A percentile compares a stretch with the other conserved stretches of the same genome.
Evolutionary conservation across 2,113 vertebrate genomes (phyloP).

Genomic region (Callionymus lyra): DNA sequence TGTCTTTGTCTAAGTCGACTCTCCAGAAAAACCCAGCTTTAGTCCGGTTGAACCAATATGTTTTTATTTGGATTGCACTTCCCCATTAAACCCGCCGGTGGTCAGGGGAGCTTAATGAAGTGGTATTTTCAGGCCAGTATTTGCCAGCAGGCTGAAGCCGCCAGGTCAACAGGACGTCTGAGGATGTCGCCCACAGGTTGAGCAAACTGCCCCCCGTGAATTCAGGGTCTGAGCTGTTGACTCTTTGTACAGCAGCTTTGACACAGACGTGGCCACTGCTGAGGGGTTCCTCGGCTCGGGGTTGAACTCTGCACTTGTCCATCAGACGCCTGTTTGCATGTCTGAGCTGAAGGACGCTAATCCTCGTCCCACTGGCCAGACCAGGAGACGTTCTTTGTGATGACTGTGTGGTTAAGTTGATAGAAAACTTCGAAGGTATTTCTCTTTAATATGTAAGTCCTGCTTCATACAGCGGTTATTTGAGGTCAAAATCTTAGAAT

Average conservation of each 20-base stretch:
- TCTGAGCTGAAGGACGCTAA: conserved; percentile 31
- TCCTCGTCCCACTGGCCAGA: conserved; percentile 5
- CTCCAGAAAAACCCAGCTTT: conserved; percentile 3
- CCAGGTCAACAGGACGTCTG: conserved; percentile 27
- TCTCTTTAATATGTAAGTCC: too few relatives aligned
- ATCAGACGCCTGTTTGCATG: conserved; percentile 28
- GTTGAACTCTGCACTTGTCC: conserved; percentile 16
- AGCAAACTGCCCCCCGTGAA: conserved; percentile 38
- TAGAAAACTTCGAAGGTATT: too few relatives aligned
- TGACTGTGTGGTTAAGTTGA: background rate
- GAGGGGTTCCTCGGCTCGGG: conserved; percentile 16
- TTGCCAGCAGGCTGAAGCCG: conserved; percentile 30
- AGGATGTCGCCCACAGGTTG: conserved; percentile 28
- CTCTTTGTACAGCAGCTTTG: conserved; percentile 35
- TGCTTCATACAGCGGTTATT: too few relatives aligned
- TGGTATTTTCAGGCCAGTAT: conserved; percentile 25
- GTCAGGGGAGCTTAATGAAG: conserved; percentile 22
- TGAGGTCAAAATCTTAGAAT: too few relatives aligned
- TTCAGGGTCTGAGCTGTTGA: conserved; percentile 34
- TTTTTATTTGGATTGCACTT: conserved; percentile 27
- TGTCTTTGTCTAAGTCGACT: conserved; percentile 9
- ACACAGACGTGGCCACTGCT: conserved; percentile 21
- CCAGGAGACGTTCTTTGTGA: conserved; percentile 2
- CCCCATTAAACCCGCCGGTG: background rate
- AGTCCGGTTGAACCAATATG: conserved; percentile 4